Evolutionary conservation across 2,888 invertebrate genomes (phyloP), one percentile per base, ranked within the genome.

Genomic region (Andrena minutula): DNA sequence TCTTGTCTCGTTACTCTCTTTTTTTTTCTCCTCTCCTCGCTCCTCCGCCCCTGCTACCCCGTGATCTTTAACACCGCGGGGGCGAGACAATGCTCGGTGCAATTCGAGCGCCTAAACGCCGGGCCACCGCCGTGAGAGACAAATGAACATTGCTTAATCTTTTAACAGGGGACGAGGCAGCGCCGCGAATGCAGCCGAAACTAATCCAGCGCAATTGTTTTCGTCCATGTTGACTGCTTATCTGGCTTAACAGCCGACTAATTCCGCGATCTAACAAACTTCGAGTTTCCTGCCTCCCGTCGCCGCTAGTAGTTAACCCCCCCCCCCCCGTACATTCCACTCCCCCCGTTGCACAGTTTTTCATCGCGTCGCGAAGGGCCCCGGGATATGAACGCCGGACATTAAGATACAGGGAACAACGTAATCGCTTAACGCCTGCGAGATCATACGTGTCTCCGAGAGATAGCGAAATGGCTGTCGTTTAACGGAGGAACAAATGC

Each of bases 211-310:
- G 88, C 91, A 92, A 93, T 92, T 92, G 93, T 92, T 93, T 92
- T 91, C 93, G 89, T 89, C 87, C 91, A 89, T 93, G 93, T 92
- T 91, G 90, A 82, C 91, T 92, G 93, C 93, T 93, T 93, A 93
- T 93, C 93, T 90, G 90, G 91, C 92, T 93, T 93, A 93, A 93
- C 93, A 91, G 93, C 90, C 92, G 93, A 93, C 92, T 93, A 93
- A 93, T 92, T 93, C 91, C 86, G 84, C 89, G 91, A 92, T 92
- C 91, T 89, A 92, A 90, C 90, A 89, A 93, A 93, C 89, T 93
- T 91, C 87, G 86, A 88, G 86, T 85, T 89, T 83, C 86, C 86
- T 71, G 80, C 79, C 47, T 51, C 56, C 35, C 23, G 8, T 10
- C 23, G 56, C 20, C 69, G 16, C 35, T 35, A 1, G 10, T 20